These are phyloP conservation scores for Sminthopsis crassicaudata DNA, from an alignment of 2,113 vertebrate genomes.

Conservation along the genomic window DNA sequence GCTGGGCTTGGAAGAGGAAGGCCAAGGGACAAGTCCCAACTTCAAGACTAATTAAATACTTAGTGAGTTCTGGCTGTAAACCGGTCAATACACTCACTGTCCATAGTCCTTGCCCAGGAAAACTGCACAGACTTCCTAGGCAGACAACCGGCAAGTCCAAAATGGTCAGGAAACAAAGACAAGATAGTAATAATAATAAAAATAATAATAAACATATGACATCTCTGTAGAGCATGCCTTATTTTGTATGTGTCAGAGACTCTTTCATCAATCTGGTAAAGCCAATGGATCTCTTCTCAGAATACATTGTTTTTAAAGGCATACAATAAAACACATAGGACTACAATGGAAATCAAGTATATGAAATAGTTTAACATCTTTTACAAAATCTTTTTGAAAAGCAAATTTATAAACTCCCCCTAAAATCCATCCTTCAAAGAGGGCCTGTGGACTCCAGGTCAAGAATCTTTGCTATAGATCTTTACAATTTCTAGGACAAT, in stretches of 20 bases:
- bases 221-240: neutral
- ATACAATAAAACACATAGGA: neutral
- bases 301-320: neutral
- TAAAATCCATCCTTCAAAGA: neutral
- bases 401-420: neutral
- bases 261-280: neutral
- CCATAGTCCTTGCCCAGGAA: neutral
- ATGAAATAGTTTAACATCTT: neutral
- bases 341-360: neutral
- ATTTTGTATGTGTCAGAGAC: no score
- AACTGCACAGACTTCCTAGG: neutral
- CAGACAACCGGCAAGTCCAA: neutral
- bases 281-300: neutral
- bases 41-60: neutral
- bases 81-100: neutral
- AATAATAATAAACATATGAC: neutral
- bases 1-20: neutral
- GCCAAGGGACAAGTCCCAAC: neutral
- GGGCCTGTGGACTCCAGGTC: neutral
- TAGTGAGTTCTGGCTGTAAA: neutral
- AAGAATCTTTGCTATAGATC: neutral
- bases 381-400: neutral
- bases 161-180: neutral
- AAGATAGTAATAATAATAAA: neutral
- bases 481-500: neutral